These are phyloP conservation scores for Spea multiplicata DNA, from an alignment of 2,113 vertebrate genomes.

Conservation along the genomic window DNA sequence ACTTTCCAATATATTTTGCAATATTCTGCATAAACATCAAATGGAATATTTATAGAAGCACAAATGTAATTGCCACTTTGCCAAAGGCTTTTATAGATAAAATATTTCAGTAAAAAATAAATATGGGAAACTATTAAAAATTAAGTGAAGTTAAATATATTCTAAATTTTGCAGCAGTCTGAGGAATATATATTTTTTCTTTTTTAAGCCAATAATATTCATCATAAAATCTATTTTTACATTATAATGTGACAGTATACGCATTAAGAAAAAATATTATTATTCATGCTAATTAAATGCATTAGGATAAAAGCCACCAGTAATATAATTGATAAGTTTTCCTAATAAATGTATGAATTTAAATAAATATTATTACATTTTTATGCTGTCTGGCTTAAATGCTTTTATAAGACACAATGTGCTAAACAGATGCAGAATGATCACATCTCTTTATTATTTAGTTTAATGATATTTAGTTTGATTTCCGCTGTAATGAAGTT, in stretches of 20 bases:
- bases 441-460: no score
- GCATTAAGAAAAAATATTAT: conserved; percentile 33
- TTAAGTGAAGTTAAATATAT: conserved; percentile 29
- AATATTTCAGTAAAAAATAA: conserved; percentile 51
- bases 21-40: conserved; percentile 55
- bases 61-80: conserved; percentile 50
- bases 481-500: no score
- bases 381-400: neutral
- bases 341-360: neutral
- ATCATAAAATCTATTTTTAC: conserved; percentile 48
- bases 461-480: no score
- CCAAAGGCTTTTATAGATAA: conserved; percentile 54
- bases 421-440: no score
- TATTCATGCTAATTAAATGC: neutral
- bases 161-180: conserved; percentile 34
- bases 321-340: neutral
- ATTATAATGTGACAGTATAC: conserved; percentile 40
- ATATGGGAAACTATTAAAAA: conserved; percentile 49
- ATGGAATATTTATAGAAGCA: conserved; percentile 62
- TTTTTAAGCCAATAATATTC: conserved; percentile 28
- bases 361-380: neutral
- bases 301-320: neutral
- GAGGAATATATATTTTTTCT: conserved; percentile 41
- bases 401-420: no score
- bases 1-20: conserved; percentile 53